Conservation (phyloP, 2,797 vertebrate species). For the Tragopan temminckii region DNA sequence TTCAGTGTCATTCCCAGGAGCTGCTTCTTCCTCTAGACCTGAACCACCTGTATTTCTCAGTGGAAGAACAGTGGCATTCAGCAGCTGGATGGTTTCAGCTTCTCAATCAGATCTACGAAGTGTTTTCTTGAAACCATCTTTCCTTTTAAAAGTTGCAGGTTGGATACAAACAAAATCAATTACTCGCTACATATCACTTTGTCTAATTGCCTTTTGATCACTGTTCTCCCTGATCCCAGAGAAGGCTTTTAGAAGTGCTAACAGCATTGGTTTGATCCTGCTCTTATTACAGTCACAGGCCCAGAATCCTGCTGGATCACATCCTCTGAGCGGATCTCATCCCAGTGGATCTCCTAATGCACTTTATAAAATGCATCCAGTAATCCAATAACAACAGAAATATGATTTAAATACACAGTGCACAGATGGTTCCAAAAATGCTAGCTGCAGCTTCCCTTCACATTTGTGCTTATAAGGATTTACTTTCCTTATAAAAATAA, state of each 20-base stretch:
- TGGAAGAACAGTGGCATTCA: not conserved
- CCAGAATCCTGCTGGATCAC: constrained; percentile 37
- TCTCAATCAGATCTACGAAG: not conserved
- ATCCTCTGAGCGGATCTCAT: not conserved
- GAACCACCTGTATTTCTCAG: not conserved
- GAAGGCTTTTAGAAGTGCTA: not conserved
- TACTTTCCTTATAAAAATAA: constrained; percentile 33
- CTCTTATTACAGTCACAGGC: not conserved
- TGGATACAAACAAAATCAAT: not conserved
- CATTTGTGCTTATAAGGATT: constrained; percentile 36
- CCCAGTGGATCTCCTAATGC: constrained; percentile 15
- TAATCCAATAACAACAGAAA: constrained; percentile 40
- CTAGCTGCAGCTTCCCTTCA: constrained; percentile 1
- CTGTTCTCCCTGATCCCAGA: not conserved
- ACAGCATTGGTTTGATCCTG: not conserved
- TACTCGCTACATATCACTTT: not conserved
- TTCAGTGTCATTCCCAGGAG: not conserved
- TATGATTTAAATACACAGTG: not conserved
- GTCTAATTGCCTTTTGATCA: not conserved
- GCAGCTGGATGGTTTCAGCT: not conserved
- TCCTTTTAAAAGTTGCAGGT: not conserved
- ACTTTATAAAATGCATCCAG: constrained; percentile 14
- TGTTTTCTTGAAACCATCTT: not conserved
- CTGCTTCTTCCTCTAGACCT: not conserved
- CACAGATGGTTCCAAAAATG: constrained; percentile 15